Evolutionary conservation across 2,888 invertebrate species (phyloP).

Genomic region (Tillus elongatus): DNA sequence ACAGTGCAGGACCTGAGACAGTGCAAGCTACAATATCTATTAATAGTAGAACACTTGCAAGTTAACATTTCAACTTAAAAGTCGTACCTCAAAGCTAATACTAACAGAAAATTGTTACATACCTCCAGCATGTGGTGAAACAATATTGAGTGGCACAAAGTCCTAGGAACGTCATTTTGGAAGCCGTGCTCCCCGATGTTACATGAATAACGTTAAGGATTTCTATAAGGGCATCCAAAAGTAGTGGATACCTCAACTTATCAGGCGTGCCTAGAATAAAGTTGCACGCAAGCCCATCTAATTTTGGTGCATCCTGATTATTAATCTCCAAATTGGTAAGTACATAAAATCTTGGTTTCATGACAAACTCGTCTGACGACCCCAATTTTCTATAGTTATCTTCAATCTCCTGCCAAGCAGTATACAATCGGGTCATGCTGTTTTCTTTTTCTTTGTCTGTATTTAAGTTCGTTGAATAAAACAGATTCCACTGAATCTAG

Average conservation of each 20-base stretch:
- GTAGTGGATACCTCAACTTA: conserved; percentile 75
- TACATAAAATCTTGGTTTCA: conserved; percentile 88
- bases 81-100: too few species aligned
- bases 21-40: too few species aligned
- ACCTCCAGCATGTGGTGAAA: conserved; percentile 79
- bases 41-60: too few species aligned
- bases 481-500: conserved; percentile 71
- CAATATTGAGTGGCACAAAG: conserved; percentile 85
- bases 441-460: conserved; percentile 50
- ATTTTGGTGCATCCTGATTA: conserved; percentile 77
- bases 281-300: conserved; percentile 88
- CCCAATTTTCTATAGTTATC: conserved; percentile 59
- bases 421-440: conserved; percentile 53
- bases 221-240: conserved; percentile 78
- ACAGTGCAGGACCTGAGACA: too few species aligned
- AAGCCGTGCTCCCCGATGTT: conserved; percentile 38
- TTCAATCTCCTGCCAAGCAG: conserved; percentile 67
- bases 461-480: conserved; percentile 55
- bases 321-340: conserved; percentile 69
- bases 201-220: conserved; percentile 75
- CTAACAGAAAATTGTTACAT: conserved; percentile 20
- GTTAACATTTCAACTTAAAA: too few species aligned
- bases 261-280: conserved; percentile 89
- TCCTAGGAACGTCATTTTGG: conserved; percentile 49
- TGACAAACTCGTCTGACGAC: conserved; percentile 54